Conservation (phyloP, 2,888 invertebrate species). For the Cryptocephalus primarius region DNA sequence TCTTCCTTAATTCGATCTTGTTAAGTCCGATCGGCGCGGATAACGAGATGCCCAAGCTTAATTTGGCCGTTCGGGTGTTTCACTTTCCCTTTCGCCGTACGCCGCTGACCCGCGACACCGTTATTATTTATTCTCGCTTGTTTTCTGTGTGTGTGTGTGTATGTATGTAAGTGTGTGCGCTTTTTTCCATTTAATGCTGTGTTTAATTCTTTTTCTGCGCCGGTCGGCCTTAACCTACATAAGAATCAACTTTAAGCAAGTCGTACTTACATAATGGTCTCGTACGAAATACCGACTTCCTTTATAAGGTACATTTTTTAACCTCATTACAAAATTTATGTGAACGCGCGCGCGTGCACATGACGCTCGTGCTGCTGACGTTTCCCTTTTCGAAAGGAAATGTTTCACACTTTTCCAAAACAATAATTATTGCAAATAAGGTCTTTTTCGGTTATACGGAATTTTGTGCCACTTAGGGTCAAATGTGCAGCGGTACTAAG, state of each 20-base stretch:
- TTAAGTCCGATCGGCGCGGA: no score
- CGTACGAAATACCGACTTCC: conserved; percentile 30
- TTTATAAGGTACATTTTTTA: conserved; percentile 26
- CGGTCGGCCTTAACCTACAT: conserved; percentile 32
- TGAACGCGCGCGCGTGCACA: conserved; percentile 8
- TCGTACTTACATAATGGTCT: conserved; percentile 26
- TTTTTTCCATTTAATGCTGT: no score
- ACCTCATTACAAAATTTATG: conserved; percentile 23
- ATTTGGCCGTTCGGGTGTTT: no score
- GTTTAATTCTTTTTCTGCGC: conserved; percentile 7
- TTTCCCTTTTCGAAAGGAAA: no score
- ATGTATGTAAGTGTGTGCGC: neutral
- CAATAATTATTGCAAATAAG: no score
- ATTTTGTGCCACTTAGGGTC: no score
- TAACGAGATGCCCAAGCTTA: no score
- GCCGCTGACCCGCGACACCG: neutral
- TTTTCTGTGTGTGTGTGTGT: conserved; percentile 1
- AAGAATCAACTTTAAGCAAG: conserved; percentile 25
- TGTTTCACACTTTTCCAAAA: no score
- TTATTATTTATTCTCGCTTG: conserved; percentile 4
- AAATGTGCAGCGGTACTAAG: no score
- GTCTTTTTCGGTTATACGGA: no score
- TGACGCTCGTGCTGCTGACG: conserved; percentile 1
- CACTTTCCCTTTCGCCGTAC: no score
- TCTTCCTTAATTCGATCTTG: no score